Percentiles rank a stretch among this genome's conserved stretches.
phyloP scores from a whole-genome alignment of 2,888 invertebrate species.

The Tenodera sinensis region DNA sequence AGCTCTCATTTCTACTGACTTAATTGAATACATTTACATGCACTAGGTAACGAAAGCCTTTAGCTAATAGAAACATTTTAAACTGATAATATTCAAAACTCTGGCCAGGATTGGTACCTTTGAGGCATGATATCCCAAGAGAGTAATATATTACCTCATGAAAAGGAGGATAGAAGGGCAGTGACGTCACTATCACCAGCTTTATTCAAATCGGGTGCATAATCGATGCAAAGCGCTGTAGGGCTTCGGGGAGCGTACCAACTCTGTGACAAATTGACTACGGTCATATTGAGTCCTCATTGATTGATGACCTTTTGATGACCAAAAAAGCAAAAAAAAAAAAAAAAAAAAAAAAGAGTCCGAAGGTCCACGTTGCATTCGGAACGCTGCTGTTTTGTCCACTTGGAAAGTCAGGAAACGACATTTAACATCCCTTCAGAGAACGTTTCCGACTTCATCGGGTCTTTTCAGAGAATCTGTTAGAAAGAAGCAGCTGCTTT shows the following conservation, averaged over 20 bases:
- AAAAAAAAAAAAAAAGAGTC: too few species aligned
- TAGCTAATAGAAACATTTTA: not conserved
- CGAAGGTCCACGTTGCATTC: not conserved
- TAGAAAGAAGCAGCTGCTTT: too few species aligned
- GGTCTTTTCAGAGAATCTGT: too few species aligned
- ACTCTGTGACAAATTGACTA: not conserved
- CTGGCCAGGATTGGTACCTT: not conserved
- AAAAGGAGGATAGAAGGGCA: not conserved
- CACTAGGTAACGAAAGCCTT: too few species aligned
- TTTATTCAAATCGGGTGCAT: not conserved
- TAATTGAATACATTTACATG: too few species aligned
- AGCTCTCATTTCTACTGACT: too few species aligned
- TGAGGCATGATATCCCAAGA: not conserved
- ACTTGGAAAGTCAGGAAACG: not conserved
- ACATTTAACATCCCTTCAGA: not conserved
- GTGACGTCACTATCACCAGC: not conserved
- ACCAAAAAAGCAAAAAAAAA: too few species aligned
- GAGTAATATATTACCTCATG: not conserved
- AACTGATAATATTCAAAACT: not conserved
- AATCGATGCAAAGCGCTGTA: not conserved
- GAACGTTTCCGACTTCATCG: too few species aligned
- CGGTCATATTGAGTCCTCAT: not conserved
- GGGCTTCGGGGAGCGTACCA: not conserved
- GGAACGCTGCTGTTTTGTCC: not conserved
- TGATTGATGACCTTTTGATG: not conserved